Percentiles rank a stretch among this genome's conserved stretches.
phyloP scores from a whole-genome alignment of 2,113 vertebrate genomes.

The Neomonachus schauinslandi region DNA sequence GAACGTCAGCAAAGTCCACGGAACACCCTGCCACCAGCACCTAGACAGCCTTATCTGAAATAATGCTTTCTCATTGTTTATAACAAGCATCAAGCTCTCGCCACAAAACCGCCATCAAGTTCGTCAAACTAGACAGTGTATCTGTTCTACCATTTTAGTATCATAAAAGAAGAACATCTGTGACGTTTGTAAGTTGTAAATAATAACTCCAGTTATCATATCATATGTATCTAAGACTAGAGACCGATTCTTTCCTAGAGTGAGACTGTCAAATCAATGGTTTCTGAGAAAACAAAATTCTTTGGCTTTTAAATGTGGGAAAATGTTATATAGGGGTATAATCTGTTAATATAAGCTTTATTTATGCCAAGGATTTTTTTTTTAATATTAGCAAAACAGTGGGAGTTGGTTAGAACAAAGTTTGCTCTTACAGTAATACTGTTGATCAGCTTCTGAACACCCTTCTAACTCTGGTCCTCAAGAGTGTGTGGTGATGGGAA shows the following conservation, averaged over 20 bases:
- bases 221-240: neutral
- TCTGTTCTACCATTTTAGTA: conserved; percentile 1
- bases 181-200: conserved; percentile 61
- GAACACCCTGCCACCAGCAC: neutral
- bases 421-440: conserved; percentile 40
- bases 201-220: conserved; percentile 9
- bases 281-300: conserved; percentile 46
- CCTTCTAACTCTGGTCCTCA: neutral
- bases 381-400: conserved; percentile 40
- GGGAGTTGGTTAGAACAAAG: conserved; percentile 52
- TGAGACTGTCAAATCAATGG: conserved; percentile 22
- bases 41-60: conserved; percentile 9
- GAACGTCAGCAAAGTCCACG: neutral
- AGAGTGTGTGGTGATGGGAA: neutral
- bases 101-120: neutral
- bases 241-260: conserved; percentile 51
- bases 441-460: neutral
- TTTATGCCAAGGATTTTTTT: conserved; percentile 49
- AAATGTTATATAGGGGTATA: conserved; percentile 37
- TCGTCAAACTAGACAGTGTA: neutral
- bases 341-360: conserved; percentile 62
- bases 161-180: conserved; percentile 33
- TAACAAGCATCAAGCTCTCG: neutral
- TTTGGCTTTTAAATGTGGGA: conserved; percentile 44
- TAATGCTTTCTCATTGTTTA: conserved; percentile 1